phyloP scores from a whole-genome alignment of 2,888 invertebrate genomes.

The Leptarthrus brevirostris region DNA sequence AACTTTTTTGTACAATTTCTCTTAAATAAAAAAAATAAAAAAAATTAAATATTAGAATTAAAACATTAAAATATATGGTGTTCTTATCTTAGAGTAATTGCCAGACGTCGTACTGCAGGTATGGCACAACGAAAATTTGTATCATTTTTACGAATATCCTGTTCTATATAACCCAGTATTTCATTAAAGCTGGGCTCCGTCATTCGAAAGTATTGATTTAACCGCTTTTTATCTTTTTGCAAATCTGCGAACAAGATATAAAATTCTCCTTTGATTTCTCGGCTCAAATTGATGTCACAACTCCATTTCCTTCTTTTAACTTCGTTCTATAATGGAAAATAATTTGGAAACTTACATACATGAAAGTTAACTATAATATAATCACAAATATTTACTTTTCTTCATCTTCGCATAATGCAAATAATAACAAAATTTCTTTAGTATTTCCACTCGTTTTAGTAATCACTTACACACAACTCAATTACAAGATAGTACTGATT shows the following conservation, averaged over 20 bases:
- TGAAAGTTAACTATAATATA: not conserved
- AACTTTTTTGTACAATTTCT: too few species aligned
- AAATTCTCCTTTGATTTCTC: slow-evolving; percentile 9
- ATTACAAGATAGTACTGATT: too few species aligned
- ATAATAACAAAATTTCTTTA: not conserved
- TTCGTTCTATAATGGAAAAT: too few species aligned
- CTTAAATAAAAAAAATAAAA: too few species aligned
- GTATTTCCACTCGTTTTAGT: slow-evolving; percentile 24
- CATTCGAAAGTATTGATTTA: slow-evolving; percentile 11
- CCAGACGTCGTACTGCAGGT: slow-evolving; percentile 1
- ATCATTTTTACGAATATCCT: slow-evolving; percentile 1
- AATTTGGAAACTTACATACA: not conserved
- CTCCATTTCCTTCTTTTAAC: too few species aligned
- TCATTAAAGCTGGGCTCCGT: not conserved
- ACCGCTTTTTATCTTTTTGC: slow-evolving; percentile 13
- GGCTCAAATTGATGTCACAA: too few species aligned
- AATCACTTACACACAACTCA: too few species aligned
- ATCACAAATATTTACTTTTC: not conserved
- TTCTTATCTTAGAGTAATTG: slow-evolving; percentile 19
- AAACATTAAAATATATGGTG: too few species aligned
- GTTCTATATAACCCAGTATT: not conserved
- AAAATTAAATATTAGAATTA: too few species aligned
- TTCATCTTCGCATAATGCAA: too few species aligned
- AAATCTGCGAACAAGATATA: not conserved
- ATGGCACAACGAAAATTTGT: slow-evolving; percentile 14